Conservation (phyloP, 2,888 invertebrate species). For the Stenodema calcarata region DNA sequence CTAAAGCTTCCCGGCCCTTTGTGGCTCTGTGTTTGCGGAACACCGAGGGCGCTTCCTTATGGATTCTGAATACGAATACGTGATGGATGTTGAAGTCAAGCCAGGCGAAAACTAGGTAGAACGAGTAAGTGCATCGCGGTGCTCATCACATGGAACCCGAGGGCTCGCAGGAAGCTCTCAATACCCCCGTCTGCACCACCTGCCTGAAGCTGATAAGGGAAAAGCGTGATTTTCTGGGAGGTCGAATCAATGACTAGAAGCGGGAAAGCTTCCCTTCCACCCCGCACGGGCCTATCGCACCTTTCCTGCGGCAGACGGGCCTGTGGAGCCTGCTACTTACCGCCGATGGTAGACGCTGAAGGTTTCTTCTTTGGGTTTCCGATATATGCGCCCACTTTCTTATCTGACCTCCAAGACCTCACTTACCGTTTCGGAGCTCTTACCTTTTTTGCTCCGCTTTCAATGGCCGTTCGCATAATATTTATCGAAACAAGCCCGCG, state of each 20-base stretch:
- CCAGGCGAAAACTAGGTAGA: background rate
- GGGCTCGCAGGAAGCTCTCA: background rate
- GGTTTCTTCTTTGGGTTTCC: background rate
- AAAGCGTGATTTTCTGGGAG: conserved; percentile 16
- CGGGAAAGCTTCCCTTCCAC: background rate
- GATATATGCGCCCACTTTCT: conserved; percentile 2
- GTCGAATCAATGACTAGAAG: conserved; percentile 6
- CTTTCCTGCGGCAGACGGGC: background rate
- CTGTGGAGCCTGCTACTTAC: background rate
- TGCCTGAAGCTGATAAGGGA: conserved; percentile 13
- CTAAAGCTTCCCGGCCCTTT: background rate
- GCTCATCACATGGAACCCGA: background rate
- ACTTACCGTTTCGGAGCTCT: background rate
- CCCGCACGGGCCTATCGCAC: background rate
- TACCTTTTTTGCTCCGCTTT: background rate
- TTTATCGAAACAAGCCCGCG: background rate
- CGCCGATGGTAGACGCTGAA: background rate
- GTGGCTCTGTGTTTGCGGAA: background rate
- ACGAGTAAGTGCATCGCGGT: background rate
- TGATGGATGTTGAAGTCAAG: background rate
- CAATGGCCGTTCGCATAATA: background rate
- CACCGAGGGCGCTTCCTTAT: background rate
- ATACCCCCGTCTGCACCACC: background rate
- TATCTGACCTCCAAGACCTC: background rate
- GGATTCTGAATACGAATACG: background rate